A percentile compares a stretch with the other conserved stretches of the same genome.
Evolutionary conservation across 2,797 vertebrate genomes (phyloP).

Genomic region (Poliocrania exsul): DNA sequence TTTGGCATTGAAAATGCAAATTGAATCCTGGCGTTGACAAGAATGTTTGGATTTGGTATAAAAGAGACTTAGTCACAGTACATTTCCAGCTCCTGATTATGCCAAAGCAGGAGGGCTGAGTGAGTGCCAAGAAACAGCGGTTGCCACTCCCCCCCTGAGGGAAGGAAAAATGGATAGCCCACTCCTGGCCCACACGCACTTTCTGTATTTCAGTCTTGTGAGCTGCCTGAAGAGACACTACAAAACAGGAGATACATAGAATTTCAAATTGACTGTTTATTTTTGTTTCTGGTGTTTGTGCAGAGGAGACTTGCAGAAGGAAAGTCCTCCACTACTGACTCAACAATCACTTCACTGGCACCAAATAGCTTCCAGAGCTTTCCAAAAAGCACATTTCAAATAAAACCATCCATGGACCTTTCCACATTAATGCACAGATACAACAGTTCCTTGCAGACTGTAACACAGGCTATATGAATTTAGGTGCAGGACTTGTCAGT

Average conservation of each 20-base stretch:
- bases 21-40: constrained; percentile 25
- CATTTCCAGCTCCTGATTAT: constrained; percentile 60
- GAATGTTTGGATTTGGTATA: constrained; percentile 48
- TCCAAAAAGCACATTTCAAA: background rate
- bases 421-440: background rate
- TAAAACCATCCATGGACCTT: background rate
- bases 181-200: background rate
- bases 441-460: rapidly evolving
- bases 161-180: constrained; percentile 15
- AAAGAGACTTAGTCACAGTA: constrained; percentile 43
- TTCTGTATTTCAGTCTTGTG: background rate
- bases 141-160: background rate
- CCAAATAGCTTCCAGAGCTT: background rate
- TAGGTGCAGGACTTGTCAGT: background rate
- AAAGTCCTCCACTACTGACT: background rate
- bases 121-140: constrained; percentile 12
- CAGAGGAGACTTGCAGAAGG: background rate
- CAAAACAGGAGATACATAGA: background rate
- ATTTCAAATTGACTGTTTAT: background rate
- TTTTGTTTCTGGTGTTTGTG: background rate
- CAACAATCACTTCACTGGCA: background rate
- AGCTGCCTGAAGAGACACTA: background rate
- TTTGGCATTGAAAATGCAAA: constrained; percentile 2
- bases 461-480: background rate
- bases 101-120: constrained; percentile 37